Evolutionary conservation across 2,113 vertebrate genomes (phyloP), one percentile per base, ranked within the genome.

Genomic region (Oryctolagus cuniculus): DNA sequence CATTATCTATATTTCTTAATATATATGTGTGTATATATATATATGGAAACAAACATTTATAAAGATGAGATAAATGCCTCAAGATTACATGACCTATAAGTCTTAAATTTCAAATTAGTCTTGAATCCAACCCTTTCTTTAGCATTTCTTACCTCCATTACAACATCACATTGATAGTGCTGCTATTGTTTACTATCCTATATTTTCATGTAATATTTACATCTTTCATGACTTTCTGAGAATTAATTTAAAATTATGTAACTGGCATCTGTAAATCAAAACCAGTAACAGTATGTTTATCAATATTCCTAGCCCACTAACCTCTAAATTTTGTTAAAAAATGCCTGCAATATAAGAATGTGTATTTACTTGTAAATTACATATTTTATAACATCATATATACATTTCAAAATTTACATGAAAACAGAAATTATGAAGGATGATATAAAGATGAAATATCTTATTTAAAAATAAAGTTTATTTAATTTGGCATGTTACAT

Each of bases 221-320:
- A 44, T 63, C 75, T 17, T 67, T 75, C 17, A 51, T 16, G 25
- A 77, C 34, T 0, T 70, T 90, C 1, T 80, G 15, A 83, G 5
- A 86, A 6, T 51, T 49, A 70, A 10, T 84, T 90, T 87, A 70
- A 72, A 96, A 66, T 90, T 36, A 89, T 27, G 70, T 5, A 78
- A 38, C 7, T 75, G 22, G 2, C 21, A 55, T 38, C 5, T 36
- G 1, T 1, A 69, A 93, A 3, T 44, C 5, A 75, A 69, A 83
- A 5, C 0, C 31, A 24, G 5, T 34, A 74, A 72, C 3, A 1
- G 5, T 49, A 34, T 12, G 31, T 85, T 29, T 84, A 87, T 34
- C 11, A 29, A 15, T 86, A 69, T 93, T 13, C 16, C 53, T 93
- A 70, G 58, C 22, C 6, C 27, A 78, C 0, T 55, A 72, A 3